These are phyloP conservation scores for Sebastes steindachneri DNA, from an alignment of 2,797 vertebrate genomes.

Conservation along the genomic window DNA sequence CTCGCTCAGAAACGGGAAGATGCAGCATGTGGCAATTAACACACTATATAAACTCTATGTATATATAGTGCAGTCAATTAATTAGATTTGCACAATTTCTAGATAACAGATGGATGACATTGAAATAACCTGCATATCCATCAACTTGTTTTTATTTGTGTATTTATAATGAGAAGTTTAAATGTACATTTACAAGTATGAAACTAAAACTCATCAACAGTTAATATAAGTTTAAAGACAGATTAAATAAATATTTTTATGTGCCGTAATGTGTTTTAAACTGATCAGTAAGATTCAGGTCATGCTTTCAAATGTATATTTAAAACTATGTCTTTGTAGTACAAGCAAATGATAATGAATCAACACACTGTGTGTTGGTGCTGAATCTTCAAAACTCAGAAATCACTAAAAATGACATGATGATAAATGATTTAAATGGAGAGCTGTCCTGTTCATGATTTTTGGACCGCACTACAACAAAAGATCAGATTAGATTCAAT, in stretches of 20 bases:
- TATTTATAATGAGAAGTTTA: not conserved
- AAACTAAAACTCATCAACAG: not conserved
- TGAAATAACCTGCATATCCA: not conserved
- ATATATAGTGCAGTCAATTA: not conserved
- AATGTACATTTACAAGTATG: not conserved
- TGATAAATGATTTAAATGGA: not conserved
- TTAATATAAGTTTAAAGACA: too few species aligned
- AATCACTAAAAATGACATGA: not conserved
- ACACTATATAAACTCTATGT: not conserved
- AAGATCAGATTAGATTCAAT: not conserved
- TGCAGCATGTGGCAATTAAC: slow-evolving; percentile 6
- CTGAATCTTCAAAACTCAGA: not conserved
- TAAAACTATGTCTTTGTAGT: not conserved
- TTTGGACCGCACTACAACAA: not conserved
- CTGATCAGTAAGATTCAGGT: not conserved
- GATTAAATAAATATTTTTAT: too few species aligned
- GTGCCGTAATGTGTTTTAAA: not conserved
- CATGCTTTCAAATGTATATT: not conserved
- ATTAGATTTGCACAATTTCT: not conserved
- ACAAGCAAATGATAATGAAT: not conserved
- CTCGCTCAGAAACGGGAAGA: not conserved
- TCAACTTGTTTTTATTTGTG: not conserved
- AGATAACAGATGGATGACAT: not conserved
- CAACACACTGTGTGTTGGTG: not conserved
- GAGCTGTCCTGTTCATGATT: not conserved